Evolutionary conservation across 2,113 vertebrate genomes (phyloP).

Genomic region (Myocastor coypus): DNA sequence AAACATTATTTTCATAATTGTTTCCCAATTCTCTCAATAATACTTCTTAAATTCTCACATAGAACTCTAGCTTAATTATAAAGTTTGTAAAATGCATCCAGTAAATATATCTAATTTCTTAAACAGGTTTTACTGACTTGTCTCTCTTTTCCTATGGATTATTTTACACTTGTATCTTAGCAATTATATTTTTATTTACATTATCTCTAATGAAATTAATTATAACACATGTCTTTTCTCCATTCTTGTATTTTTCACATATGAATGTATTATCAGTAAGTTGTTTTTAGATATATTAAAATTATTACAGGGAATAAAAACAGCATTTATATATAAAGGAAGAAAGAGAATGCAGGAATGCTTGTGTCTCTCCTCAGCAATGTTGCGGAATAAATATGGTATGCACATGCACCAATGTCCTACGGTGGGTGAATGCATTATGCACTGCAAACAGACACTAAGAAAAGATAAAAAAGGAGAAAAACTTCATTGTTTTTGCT

Average conservation of each 20-base stretch:
- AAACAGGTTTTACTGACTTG: background rate
- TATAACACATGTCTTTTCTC: background rate
- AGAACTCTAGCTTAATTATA: background rate
- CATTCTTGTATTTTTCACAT: background rate
- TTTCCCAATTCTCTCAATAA: too few species aligned
- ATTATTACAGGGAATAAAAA: background rate
- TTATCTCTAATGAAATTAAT: background rate
- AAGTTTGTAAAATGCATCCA: background rate
- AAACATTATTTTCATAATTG: background rate
- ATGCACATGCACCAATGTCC: background rate
- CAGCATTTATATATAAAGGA: rapidly evolving
- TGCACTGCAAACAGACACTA: background rate
- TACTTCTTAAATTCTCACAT: too few species aligned
- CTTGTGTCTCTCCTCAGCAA: background rate
- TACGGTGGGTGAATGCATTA: background rate
- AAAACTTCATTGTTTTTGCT: background rate
- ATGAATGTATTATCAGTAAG: background rate
- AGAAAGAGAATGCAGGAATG: background rate
- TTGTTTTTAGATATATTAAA: background rate
- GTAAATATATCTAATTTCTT: background rate
- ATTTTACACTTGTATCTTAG: background rate
- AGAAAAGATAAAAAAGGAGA: background rate
- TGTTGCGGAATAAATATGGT: background rate
- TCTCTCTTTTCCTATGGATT: background rate
- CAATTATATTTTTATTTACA: background rate